phyloP scores from a whole-genome alignment of 2,113 vertebrate species.

The Scytalopus superciliaris region DNA sequence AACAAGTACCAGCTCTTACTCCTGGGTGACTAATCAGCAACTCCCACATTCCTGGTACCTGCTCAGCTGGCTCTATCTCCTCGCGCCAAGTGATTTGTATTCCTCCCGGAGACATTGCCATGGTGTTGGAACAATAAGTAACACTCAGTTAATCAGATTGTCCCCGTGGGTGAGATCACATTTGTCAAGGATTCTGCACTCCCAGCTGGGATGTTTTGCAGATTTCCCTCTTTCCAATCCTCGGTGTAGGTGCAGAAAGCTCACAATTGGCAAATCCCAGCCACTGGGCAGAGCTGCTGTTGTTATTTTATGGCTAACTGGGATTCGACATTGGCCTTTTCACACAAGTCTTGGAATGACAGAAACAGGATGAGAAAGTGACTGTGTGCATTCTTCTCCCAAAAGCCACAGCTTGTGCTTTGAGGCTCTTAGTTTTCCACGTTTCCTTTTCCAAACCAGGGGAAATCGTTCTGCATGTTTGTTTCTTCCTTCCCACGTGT shows the following conservation, averaged over 20 bases:
- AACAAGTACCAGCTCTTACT: background rate
- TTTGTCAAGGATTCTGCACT: background rate
- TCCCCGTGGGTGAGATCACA: slow-evolving; percentile 22
- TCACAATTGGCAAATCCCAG: background rate
- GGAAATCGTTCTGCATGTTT: background rate
- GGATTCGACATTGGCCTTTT: background rate
- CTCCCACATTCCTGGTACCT: slow-evolving; percentile 50
- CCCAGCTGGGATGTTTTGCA: slow-evolving; percentile 1
- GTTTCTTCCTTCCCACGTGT: background rate
- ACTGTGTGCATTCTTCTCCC: background rate
- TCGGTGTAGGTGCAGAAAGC: slow-evolving; percentile 26
- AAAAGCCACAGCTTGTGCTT: background rate
- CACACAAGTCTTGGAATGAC: background rate
- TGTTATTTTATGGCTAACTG: slow-evolving; percentile 14
- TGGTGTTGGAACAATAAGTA: slow-evolving; percentile 51
- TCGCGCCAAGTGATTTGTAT: slow-evolving; percentile 3
- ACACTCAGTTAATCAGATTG: background rate
- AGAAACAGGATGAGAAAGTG: slow-evolving; percentile 17
- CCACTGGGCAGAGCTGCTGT: background rate
- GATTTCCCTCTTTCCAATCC: background rate
- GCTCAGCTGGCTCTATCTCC: slow-evolving; percentile 30
- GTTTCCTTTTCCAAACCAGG: background rate
- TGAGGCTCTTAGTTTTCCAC: background rate
- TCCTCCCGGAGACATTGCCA: slow-evolving; percentile 35
- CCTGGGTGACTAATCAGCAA: background rate